Evolutionary conservation across 2,797 vertebrate species (phyloP), one percentile per base, ranked within the genome.

Genomic region (Heteromormyrus szaboi): DNA sequence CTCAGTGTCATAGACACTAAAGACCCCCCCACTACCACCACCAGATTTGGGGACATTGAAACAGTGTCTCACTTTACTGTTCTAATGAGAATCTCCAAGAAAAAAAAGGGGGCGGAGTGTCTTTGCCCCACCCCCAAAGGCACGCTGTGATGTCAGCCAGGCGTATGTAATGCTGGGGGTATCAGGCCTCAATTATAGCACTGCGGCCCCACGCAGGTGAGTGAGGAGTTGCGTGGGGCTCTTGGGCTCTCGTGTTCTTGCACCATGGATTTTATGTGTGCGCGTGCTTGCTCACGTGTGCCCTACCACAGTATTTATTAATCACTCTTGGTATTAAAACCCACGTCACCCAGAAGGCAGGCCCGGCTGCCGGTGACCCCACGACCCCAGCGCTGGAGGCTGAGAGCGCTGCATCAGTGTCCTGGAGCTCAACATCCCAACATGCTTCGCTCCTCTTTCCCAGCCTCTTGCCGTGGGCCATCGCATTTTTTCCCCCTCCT

Each of bases 1-100:
- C 87, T 89, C 91, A 56, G 90, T 87, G 89, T 90, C 84, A 29
- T 79, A 89, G n/a, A 48, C 11, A 7, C 19, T 14, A 0, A 29
- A 84, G 54, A 56, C 62, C 65, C 89, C 90, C 86, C 37, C 37
- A 3, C 12, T 1, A 6, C 53, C 88, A 90, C 83, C 56, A 87
- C 88, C 90, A 89, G 85, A 83, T 88, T 85, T 94, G 93, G 94
- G 92, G 93, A 93, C 92, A 93, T 95, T 93, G 93, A 93, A 94
- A 92, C 92, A 41, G 85, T 4, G 2, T 54, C 85, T 29, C 41
- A n/a, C 85, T 90, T 76, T 54, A 2, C 59, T 9, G 76, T 89
- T 84, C 89, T 88, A 88, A 6, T 48, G 87, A 85, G 89, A 90
- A 86, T 56, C 2, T 14, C 46, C 53, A 7, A n/a, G 89, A 90